Evolutionary conservation across 2,113 vertebrate genomes (phyloP).

Genomic region (Clarias magur): DNA sequence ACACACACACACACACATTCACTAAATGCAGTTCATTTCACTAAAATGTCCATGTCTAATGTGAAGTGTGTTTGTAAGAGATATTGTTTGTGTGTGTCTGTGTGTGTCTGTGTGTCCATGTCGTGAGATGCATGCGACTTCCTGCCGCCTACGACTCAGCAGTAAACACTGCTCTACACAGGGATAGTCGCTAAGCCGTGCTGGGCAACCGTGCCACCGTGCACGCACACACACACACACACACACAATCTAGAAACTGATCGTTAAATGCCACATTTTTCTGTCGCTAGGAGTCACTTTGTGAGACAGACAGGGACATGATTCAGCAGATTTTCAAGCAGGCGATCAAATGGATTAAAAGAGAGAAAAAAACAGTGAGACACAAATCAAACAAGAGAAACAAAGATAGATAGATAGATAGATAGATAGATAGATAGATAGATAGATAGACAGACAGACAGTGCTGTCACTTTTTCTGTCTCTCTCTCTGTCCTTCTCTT

Average conservation of each 20-base stretch:
- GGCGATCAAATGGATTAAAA: background rate
- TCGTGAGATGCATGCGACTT: slow-evolving; percentile 22
- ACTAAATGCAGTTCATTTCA: slow-evolving; percentile 3
- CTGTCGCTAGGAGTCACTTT: slow-evolving; percentile 29
- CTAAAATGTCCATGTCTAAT: slow-evolving; percentile 6
- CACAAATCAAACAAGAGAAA: background rate
- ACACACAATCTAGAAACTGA: slow-evolving; percentile 43
- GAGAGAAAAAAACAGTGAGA: background rate
- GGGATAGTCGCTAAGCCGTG: slow-evolving; percentile 62
- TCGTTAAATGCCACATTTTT: slow-evolving; percentile 44
- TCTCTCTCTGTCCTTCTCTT: background rate
- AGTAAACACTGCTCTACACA: slow-evolving; percentile 40
- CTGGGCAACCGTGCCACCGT: slow-evolving; percentile 48
- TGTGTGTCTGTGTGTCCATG: slow-evolving; percentile 19
- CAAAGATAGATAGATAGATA: background rate
- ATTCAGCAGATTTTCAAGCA: slow-evolving; percentile 6
- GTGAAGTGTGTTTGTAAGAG: background rate
- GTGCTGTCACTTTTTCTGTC: background rate
- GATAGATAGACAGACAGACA: background rate
- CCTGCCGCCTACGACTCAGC: slow-evolving; percentile 30
- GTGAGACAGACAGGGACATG: background rate
- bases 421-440: background rate
- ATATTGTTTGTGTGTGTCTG: background rate
- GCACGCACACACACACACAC: slow-evolving; percentile 26
- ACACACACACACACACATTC: background rate